Percentiles rank a stretch among this genome's conserved stretches.
phyloP scores from a whole-genome alignment of 1,140 invertebrate species.

The Solen grandis region DNA sequence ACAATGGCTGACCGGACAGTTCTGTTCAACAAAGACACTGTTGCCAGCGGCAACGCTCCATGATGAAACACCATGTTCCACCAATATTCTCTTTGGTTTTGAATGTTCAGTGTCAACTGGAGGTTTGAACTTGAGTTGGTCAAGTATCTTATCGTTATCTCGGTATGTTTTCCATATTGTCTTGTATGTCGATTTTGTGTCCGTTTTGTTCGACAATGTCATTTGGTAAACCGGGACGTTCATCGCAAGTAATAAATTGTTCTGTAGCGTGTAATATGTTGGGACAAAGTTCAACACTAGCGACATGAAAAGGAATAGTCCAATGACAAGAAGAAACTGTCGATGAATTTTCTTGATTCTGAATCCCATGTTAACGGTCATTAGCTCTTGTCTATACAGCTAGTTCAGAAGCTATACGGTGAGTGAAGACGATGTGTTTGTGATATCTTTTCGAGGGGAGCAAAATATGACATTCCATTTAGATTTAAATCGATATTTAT shows the following conservation, averaged over 20 bases:
- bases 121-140: constrained; percentile 28
- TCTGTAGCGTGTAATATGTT: background rate
- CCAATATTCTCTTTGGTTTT: constrained; percentile 27
- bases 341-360: constrained; percentile 8
- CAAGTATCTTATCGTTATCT: constrained; percentile 24
- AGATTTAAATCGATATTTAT: too few species aligned
- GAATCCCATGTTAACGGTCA: constrained; percentile 6
- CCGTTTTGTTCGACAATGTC: background rate
- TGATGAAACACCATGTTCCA: constrained; percentile 17
- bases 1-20: constrained; percentile 46
- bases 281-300: constrained; percentile 24
- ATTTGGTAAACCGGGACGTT: background rate
- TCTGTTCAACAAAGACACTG: constrained; percentile 16
- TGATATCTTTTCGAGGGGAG: too few species aligned
- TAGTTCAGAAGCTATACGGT: too few species aligned
- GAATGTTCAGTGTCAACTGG: background rate
- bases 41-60: constrained; percentile 32
- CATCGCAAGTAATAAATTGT: background rate
- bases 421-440: too few species aligned
- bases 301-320: constrained; percentile 27
- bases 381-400: too few species aligned
- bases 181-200: background rate
- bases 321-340: constrained; percentile 40
- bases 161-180: constrained; percentile 19
- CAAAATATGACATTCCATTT: too few species aligned